Evolutionary conservation across 2,888 invertebrate species (phyloP), one percentile per base, ranked within the genome.

Genomic region (Zonitis immaculata): DNA sequence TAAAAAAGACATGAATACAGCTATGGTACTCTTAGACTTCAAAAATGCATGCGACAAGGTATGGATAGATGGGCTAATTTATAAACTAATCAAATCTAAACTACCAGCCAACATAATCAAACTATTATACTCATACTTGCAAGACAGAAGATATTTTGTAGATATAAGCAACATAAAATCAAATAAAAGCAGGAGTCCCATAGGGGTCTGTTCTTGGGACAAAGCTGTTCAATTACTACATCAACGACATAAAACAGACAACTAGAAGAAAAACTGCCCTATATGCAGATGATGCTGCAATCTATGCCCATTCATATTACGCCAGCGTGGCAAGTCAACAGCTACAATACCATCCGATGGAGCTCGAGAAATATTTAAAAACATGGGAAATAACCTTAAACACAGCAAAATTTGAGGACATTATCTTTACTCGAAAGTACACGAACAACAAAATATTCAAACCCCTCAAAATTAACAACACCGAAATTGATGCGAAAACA

Each of bases 41-140:
- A 64, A 66, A 46, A 65, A 67, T 49, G 70, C 70, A 0, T 72
- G 72, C 51, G 67, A 72, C 51, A 58, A 57, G 3, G 66, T 72
- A 2, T 70, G 68, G 66, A 64, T 66, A 16, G 45, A 61, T 1
- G 68, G 62, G 1, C 61, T 70, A 0, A 42, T 65, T 6, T 54
- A 54, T 46, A 67, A 66, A 60, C 52, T 70, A 11, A 52, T 52
- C 12, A 42, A 51, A 42, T 30, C 30, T 16, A 48, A 60, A 22
- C 51, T 63, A 39, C 64, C 65, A 22, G 16, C 35, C 8, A 46
- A 63, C 25, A 49, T 60, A 30, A 55, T 67, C 1, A 60, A 57
- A 49, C n/a, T 66, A 20, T 49, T 63, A 1, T 28, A 58, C 25
- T 60, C 60, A 6, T 71, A 67, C 44, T 26, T 69, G 25, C n/a